Evolutionary conservation across 1,140 invertebrate species (phyloP).

Genomic region (Drosophila obscura): DNA sequence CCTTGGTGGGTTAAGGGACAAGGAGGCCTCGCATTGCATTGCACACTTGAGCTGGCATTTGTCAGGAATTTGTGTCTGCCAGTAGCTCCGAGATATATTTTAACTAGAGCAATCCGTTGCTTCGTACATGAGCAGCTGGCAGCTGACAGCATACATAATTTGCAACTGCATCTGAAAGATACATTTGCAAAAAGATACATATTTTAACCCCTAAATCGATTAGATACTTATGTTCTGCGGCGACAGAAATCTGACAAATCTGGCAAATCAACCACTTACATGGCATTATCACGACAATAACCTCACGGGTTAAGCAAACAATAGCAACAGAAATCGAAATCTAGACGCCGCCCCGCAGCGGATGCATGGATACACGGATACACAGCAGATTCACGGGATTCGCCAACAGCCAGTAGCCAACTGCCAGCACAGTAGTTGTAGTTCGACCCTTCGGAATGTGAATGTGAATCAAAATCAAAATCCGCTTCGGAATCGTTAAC

Average conservation of each 20-base stretch:
- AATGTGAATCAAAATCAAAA: background rate
- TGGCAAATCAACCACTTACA: slow-evolving; percentile 56
- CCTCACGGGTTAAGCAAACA: slow-evolving; percentile 36
- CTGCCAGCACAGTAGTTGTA: background rate
- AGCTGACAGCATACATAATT: too few relatives aligned
- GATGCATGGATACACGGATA: slow-evolving; percentile 5
- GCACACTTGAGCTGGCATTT: too few relatives aligned
- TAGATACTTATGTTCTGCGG: too few relatives aligned
- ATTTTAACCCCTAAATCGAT: too few relatives aligned
- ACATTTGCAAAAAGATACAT: background rate
- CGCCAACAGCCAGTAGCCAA: slow-evolving; percentile 9
- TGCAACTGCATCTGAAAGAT: background rate
- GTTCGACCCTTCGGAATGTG: background rate
- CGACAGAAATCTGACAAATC: slow-evolving; percentile 5
- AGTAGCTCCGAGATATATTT: too few relatives aligned
- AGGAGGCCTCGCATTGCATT: too few relatives aligned
- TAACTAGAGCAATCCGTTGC: too few relatives aligned
- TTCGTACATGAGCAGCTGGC: too few relatives aligned
- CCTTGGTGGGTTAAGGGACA: too few relatives aligned
- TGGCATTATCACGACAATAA: slow-evolving; percentile 53
- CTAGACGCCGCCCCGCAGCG: slow-evolving; percentile 23
- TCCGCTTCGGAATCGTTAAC: slow-evolving; percentile 8
- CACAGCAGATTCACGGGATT: background rate
- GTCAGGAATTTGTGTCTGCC: too few relatives aligned
- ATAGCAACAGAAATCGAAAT: slow-evolving; percentile 35